Base-by-base conservation (phyloP, 2,113 vertebrate genomes). In the Pandion haliaetus region DNA sequence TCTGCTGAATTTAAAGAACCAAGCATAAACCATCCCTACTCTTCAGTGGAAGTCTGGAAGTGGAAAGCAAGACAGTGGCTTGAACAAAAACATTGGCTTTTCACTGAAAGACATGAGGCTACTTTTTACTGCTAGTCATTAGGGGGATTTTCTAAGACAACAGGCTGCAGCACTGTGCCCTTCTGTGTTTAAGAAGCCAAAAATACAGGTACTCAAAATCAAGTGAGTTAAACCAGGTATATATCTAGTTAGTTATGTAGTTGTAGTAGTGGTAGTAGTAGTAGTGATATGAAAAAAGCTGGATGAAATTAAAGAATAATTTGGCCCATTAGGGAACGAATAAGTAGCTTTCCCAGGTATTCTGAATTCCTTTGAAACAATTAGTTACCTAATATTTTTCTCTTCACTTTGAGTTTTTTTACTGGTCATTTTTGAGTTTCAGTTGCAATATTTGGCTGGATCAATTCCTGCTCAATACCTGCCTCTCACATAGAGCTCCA, bases 1-100 rank as follows among this genome's bases (percentile, higher is more conserved):
- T 86, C 93, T 88, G 50, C 82, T 94, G 94, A 94, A 95, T 97
- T 91, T 94, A 91, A 95, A 96, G 81, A 95, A 88, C 86, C 0
- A 6, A 66, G 58, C 54, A 91, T 73, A 96, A 93, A 85, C 50
- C 36, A 47, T 42, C 81, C 31, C 29, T 5, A 4, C 34, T 74
- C 62, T 79, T 89, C 74, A 52, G 62, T 70, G 58, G 26, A 62
- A 86, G 50, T 47, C 71, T 91, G 45, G 54, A 88, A 87, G 24
- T 50, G 14, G 25, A 91, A 89, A 70, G 24, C 26, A 74, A 36
- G 49, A 40, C 36, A 76, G 13, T 13, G 4, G 40, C 80, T 49
- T 80, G 45, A 93, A 63, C 25, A 82, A 82, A 86, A 83, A 23
- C 15, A 16, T 66, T 65, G 77, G 36, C 17, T 92, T 94, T 74